Evolutionary conservation across 2,797 vertebrate genomes (phyloP).

Genomic region (Tolypeutes matacus): DNA sequence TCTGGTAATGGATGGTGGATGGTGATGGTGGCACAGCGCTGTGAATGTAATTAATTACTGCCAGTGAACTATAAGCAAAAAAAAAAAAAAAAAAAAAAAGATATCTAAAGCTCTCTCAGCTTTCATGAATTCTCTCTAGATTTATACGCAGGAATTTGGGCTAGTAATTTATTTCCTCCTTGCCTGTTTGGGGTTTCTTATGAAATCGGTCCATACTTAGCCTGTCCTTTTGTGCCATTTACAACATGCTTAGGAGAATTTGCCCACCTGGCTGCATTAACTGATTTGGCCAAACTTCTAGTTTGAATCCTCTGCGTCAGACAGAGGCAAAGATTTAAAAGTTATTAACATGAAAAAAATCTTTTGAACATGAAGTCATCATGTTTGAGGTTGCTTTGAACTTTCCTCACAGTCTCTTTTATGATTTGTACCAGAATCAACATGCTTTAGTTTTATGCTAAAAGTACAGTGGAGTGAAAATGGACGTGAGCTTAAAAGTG

Average conservation of each 20-base stretch:
- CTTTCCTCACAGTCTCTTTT: constrained; percentile 67
- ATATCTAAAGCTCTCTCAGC: neutral
- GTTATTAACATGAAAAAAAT: constrained; percentile 70
- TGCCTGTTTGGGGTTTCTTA: neutral
- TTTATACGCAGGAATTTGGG: neutral
- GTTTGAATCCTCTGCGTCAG: constrained; percentile 70
- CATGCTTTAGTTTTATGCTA: constrained; percentile 47
- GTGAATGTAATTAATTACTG: too few species aligned
- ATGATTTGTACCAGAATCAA: constrained; percentile 67
- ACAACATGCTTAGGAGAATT: neutral
- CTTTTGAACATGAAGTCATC: constrained; percentile 78
- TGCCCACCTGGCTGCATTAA: constrained; percentile 63
- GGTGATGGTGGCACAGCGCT: too few species aligned
- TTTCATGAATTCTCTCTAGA: constrained; percentile 20
- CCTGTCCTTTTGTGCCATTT: neutral
- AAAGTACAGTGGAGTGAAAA: constrained; percentile 31
- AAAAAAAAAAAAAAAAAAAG: neutral
- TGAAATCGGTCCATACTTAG: neutral
- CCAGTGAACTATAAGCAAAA: too few species aligned
- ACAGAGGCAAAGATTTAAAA: constrained; percentile 56
- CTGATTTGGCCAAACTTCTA: constrained; percentile 8
- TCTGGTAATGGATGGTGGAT: too few species aligned
- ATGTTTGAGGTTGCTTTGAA: constrained; percentile 80
- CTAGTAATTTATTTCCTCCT: neutral
- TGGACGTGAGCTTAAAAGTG: constrained; percentile 25